phyloP scores from a whole-genome alignment of 2,888 invertebrate genomes.

The Antitype chi region DNA sequence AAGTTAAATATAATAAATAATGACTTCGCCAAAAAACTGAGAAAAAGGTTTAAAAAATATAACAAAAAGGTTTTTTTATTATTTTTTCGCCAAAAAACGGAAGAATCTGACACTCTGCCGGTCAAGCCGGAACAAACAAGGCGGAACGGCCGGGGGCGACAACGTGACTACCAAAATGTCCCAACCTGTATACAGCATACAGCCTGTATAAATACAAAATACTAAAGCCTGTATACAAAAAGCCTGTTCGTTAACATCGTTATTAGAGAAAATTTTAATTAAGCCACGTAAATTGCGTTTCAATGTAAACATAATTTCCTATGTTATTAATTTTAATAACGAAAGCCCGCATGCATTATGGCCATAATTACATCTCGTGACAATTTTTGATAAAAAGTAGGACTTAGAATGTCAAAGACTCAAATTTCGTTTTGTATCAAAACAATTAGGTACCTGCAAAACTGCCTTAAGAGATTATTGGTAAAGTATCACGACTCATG shows the following conservation, averaged over 20 bases:
- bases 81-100: slow-evolving; percentile 46
- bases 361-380: slow-evolving; percentile 14
- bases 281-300: slow-evolving; percentile 61
- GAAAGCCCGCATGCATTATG: slow-evolving; percentile 26
- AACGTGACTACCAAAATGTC: slow-evolving; percentile 65
- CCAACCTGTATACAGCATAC: slow-evolving; percentile 44
- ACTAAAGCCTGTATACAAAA: slow-evolving; percentile 49
- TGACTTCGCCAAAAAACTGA: not conserved
- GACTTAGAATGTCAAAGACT: not conserved
- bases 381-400: not conserved
- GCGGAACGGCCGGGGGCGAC: slow-evolving; percentile 62
- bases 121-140: slow-evolving; percentile 68
- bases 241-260: slow-evolving; percentile 59
- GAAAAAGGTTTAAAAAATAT: not conserved
- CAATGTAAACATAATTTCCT: slow-evolving; percentile 64
- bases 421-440: not conserved
- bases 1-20: not conserved
- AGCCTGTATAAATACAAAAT: slow-evolving; percentile 38
- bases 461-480: not conserved
- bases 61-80: not conserved
- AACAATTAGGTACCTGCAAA: not conserved
- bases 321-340: slow-evolving; percentile 60
- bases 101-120: slow-evolving; percentile 58
- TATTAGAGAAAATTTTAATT: slow-evolving; percentile 67
- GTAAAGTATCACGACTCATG: not conserved